Percentiles rank a stretch among this genome's conserved stretches.
These are phyloP conservation scores for Diachasma alloeum DNA, from an alignment of 1,140 invertebrate species.

Conservation along the genomic window DNA sequence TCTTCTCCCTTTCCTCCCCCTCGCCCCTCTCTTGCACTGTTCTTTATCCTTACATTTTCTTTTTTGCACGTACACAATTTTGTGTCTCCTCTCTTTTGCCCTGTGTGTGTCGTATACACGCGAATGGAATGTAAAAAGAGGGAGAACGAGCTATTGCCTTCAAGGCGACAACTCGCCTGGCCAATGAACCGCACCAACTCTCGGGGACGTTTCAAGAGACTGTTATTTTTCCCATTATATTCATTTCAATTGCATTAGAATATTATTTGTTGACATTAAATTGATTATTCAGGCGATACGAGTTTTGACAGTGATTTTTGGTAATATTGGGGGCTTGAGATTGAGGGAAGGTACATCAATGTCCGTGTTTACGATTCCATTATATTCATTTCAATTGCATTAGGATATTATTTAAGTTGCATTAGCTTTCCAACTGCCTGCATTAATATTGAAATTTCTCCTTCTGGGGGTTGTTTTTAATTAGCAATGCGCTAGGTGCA, in stretches of 20 bases:
- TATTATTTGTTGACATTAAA: background rate
- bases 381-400: too few relatives aligned
- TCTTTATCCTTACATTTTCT: constrained; percentile 4
- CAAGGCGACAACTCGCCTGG: constrained; percentile 60
- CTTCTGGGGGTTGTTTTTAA: too few relatives aligned
- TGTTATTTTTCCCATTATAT: background rate
- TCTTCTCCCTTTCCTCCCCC: background rate
- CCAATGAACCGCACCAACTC: constrained; percentile 52
- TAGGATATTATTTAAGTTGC: too few relatives aligned
- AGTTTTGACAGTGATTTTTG: too few relatives aligned
- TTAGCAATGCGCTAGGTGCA: too few relatives aligned
- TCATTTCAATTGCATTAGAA: background rate
- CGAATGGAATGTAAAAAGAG: constrained; percentile 19
- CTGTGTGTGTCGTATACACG: constrained; percentile 3
- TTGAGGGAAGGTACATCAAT: too few relatives aligned
- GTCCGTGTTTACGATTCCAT: too few relatives aligned
- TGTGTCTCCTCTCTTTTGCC: background rate
- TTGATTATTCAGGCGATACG: too few relatives aligned
- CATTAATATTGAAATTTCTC: too few relatives aligned
- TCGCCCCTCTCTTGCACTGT: too few relatives aligned
- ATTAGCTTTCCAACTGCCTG: too few relatives aligned
- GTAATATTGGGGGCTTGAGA: too few relatives aligned
- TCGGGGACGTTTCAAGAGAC: background rate
- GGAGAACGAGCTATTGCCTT: constrained; percentile 42
- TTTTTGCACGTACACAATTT: background rate